A percentile compares a stretch with the other conserved stretches of the same genome.
Conservation (phyloP, 1,140 invertebrate genomes). For the Ladona fulva region DNA sequence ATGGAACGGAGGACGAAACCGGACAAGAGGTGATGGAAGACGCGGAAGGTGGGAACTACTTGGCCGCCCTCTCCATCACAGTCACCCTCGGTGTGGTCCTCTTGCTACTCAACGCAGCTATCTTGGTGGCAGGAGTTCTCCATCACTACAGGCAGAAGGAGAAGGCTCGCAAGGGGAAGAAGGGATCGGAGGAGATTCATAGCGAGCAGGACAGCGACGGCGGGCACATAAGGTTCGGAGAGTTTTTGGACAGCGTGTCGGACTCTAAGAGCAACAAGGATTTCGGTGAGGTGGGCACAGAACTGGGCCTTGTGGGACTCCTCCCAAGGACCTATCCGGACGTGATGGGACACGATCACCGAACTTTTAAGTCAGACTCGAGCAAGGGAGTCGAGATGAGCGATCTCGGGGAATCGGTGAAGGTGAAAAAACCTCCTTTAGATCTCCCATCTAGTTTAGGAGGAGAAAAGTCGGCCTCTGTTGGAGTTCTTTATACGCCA, state of each 20-base stretch:
- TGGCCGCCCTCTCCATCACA: conserved; percentile 81
- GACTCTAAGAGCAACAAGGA: conserved; percentile 25
- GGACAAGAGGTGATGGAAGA: conserved; percentile 20
- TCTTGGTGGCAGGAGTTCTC: conserved; percentile 75
- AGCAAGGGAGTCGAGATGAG: not conserved
- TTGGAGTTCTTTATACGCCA: not conserved
- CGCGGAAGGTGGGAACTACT: conserved; percentile 73
- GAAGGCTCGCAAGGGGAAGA: conserved; percentile 48
- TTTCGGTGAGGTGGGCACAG: not conserved
- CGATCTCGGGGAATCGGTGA: not conserved
- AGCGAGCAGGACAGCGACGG: conserved; percentile 38
- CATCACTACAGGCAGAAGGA: conserved; percentile 72
- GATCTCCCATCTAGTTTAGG: not conserved
- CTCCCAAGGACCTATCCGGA: not conserved
- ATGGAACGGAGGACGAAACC: conserved; percentile 19
- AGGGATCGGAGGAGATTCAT: conserved; percentile 46
- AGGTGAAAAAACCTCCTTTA: not conserved
- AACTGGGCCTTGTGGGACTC: not conserved
- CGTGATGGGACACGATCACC: not conserved
- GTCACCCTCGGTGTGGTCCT: conserved; percentile 84
- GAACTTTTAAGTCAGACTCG: not conserved
- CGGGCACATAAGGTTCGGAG: conserved; percentile 45
- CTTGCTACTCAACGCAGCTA: conserved; percentile 81
- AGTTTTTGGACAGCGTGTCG: conserved; percentile 32
- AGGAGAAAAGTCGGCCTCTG: not conserved